Base-by-base conservation (phyloP, 2,797 vertebrate genomes). In the Paratrypauchen microcephalus region DNA sequence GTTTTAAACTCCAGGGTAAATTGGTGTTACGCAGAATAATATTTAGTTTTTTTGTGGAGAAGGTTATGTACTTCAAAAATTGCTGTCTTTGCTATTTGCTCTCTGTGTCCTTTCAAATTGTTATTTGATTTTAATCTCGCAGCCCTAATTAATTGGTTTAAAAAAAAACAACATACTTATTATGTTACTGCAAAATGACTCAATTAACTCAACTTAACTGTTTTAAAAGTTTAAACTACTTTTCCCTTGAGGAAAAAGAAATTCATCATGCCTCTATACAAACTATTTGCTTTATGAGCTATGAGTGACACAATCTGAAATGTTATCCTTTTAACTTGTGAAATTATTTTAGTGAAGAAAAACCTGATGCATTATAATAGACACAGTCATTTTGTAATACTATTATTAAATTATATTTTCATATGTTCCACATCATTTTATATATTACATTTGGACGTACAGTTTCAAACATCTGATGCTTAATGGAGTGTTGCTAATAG, bases 401-500 rank as follows among this genome's bases (percentile, higher is more conserved):
- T 52, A n/a, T 52, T 52, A 8, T 21, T n/a, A 7, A 7, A n/a
- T 52, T 9, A 21, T 7, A 12, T 54, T 54, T 54, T 21, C 50
- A 24, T 55, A 36, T 2, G 21, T 23, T 55, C 12, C 52, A 13
- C 11, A 12, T 55, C 21, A 55, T 13, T 23, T 12, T 23, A 55
- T 2, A 55, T 55, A 12, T 55, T 11, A 23, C 3, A 12, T 55
- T 55, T 21, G 21, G 9, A 11, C 21, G 18, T 18, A 45, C n/a
- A 23, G 12, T 45, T 21, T 62, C n/a, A 16, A 12, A 79, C 74
- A 71, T 57, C 28, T 11, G 19, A 48, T 28, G 15, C 23, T 48
- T 28, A 64, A 64, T 24, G 6, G 45, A 66, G 57, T 47, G 8
- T 56, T 32, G 62, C 68, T 68, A 74, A 80, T 66, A 77, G 76